These are phyloP conservation scores for Peromyscus aztecus DNA, from an alignment of 2,797 vertebrate species.

Conservation along the genomic window DNA sequence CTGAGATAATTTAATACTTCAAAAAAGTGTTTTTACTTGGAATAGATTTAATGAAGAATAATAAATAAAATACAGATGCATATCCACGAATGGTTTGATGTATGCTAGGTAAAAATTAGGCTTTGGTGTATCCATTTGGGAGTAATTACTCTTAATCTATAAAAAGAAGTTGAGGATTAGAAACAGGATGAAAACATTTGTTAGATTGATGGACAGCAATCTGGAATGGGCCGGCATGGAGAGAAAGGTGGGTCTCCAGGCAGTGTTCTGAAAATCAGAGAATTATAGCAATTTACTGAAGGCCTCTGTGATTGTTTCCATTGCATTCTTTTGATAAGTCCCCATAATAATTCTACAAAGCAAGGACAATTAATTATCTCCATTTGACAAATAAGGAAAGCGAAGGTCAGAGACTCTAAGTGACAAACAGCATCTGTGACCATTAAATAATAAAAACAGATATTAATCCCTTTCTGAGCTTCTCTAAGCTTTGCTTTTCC, in stretches of 20 bases:
- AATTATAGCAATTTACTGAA: conserved; percentile 23
- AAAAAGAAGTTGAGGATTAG: conserved; percentile 74
- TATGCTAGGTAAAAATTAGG: conserved; percentile 77
- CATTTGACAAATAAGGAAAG: background rate
- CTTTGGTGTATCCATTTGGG: conserved; percentile 85
- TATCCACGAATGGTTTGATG: conserved; percentile 80
- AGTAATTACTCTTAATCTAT: conserved; percentile 85
- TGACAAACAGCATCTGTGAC: background rate
- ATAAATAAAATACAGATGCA: conserved; percentile 84
- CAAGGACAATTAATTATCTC: background rate
- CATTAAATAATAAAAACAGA: background rate
- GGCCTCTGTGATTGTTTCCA: conserved; percentile 50
- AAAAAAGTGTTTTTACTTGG: conserved; percentile 80
- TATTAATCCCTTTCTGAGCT: background rate
- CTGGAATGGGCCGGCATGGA: conserved; percentile 55
- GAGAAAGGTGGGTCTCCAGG: conserved; percentile 64
- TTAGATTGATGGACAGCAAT: conserved; percentile 65
- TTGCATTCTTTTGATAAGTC: conserved; percentile 12
- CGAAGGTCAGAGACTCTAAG: background rate
- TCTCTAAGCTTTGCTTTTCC: conserved; percentile 4
- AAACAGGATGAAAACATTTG: conserved; percentile 84
- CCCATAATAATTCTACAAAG: background rate
- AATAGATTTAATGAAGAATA: conserved; percentile 83
- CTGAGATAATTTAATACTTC: background rate
- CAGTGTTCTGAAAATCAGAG: conserved; percentile 44